Base-by-base conservation (phyloP, 2,797 vertebrate genomes). In the Mastacembelus armatus region DNA sequence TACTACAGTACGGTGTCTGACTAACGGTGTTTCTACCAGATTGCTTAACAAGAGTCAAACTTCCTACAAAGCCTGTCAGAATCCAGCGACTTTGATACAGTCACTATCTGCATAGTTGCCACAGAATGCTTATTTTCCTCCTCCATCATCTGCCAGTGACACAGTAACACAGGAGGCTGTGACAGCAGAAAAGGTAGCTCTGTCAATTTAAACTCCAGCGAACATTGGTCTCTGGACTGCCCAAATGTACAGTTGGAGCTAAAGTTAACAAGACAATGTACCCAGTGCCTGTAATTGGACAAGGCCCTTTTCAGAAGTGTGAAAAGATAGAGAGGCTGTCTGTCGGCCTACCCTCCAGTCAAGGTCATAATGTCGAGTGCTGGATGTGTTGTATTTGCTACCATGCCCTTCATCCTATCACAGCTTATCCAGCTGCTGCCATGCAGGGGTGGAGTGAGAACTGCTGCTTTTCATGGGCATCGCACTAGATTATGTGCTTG, bases 201-300 rank as follows among this genome's bases (percentile, higher is more conserved):
- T 89, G 87, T 85, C 86, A 88, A 69, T 83, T 90, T 80, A 81
- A 71, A 80, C 85, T 81, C 67, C 62, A 52, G 60, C 27, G 38
- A 66, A 71, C 15, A 52, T 81, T 89, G 88, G 92, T 90, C 88
- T 60, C 68, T 22, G 55, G 74, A 86, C 68, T 80, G 79, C 80
- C 70, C 62, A 52, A 74, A 85, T 75, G 78, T 86, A 85, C 82
- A 84, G 81, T 82, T 67, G 7, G 71, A 71, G 83, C 78, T 66
- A 59, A 67, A 84, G 86, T 86, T 89, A 90, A 90, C 86, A 81
- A 90, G 87, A 88, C 85, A 78, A 71, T 85, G 85, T 86, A 74
- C 63, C 87, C 77, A 18, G 55, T 11, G 60, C 48, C 77, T 83
- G 85, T 89, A 90, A 90, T 90, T 88, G 85, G 88, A 68, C 75